Evolutionary conservation across 2,113 vertebrate species (phyloP).

Genomic region (Bubalus kerabau): DNA sequence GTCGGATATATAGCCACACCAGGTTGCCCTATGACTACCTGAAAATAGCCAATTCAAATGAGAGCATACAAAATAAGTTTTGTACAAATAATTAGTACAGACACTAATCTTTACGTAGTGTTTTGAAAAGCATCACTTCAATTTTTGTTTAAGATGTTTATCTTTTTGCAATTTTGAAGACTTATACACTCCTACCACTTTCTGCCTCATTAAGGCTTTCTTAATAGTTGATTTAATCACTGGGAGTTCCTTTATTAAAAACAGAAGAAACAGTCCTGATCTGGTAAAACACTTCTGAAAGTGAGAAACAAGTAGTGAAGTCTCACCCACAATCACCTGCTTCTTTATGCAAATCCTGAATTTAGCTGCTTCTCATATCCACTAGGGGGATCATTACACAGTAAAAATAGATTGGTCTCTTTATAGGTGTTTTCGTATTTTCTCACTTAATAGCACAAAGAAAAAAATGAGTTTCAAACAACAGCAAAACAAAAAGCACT

Average conservation of each 20-base stretch:
- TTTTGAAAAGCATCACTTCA: background rate
- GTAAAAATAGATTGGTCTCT: conserved; percentile 54
- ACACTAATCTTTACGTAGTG: background rate
- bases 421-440: conserved; percentile 53
- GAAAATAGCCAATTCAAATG: background rate
- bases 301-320: conserved; percentile 20
- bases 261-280: background rate
- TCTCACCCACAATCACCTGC: conserved; percentile 55
- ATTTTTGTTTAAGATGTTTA: conserved; percentile 19
- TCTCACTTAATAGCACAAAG: conserved; percentile 40
- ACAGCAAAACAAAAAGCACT: background rate
- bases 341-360: conserved; percentile 50
- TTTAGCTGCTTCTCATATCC: conserved; percentile 55
- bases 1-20: background rate
- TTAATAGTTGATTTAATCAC: background rate
- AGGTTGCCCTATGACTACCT: background rate
- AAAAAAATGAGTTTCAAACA: conserved; percentile 10
- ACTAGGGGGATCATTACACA: conserved; percentile 76
- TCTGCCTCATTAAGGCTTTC: conserved; percentile 2
- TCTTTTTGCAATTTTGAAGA: background rate
- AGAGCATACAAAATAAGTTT: background rate
- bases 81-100: background rate
- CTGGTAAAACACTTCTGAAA: conserved; percentile 13
- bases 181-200: background rate
- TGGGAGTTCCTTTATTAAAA: conserved; percentile 41